A percentile compares a stretch with the other conserved stretches of the same genome.
These are phyloP conservation scores for Choristoneura rosaceana DNA, from an alignment of 2,888 invertebrate genomes.

Conservation along the genomic window DNA sequence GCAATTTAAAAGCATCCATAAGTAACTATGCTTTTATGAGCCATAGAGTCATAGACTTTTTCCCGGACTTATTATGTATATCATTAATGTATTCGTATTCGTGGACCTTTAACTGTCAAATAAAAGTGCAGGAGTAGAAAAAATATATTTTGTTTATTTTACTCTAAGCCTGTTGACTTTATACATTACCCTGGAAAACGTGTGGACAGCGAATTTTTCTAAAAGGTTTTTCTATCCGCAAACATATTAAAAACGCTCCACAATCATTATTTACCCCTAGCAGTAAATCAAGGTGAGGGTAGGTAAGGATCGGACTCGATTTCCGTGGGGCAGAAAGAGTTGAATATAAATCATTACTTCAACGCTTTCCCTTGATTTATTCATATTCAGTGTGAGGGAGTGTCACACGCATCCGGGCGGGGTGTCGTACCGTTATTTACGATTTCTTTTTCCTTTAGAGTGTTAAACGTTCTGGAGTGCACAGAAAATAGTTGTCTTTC, in stretches of 20 bases:
- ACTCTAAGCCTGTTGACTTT: too few relatives aligned
- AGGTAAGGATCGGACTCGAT: constrained; percentile 51
- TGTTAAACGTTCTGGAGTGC: background rate
- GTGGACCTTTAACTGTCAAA: too few relatives aligned
- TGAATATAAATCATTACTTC: constrained; percentile 68
- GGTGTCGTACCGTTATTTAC: constrained; percentile 61
- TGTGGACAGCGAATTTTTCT: background rate
- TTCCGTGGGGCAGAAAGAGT: constrained; percentile 55
- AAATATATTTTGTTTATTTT: too few relatives aligned
- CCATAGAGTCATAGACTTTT: too few relatives aligned
- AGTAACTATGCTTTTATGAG: too few relatives aligned
- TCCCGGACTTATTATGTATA: too few relatives aligned
- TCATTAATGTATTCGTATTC: too few relatives aligned
- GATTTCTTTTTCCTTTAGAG: constrained; percentile 50
- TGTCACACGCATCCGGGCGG: constrained; percentile 63
- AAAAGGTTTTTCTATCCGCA: constrained; percentile 10
- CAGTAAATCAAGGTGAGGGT: constrained; percentile 42
- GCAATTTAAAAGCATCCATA: too few relatives aligned
- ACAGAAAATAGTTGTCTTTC: background rate
- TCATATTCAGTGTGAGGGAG: constrained; percentile 57
- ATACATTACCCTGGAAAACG: too few relatives aligned
- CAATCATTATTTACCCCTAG: constrained; percentile 36
- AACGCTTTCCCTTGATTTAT: constrained; percentile 70
- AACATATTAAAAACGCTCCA: constrained; percentile 35
- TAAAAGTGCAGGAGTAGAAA: too few relatives aligned